Conservation (phyloP, 2,888 invertebrate species). For the Mesorhabditis spiculigera region DNA sequence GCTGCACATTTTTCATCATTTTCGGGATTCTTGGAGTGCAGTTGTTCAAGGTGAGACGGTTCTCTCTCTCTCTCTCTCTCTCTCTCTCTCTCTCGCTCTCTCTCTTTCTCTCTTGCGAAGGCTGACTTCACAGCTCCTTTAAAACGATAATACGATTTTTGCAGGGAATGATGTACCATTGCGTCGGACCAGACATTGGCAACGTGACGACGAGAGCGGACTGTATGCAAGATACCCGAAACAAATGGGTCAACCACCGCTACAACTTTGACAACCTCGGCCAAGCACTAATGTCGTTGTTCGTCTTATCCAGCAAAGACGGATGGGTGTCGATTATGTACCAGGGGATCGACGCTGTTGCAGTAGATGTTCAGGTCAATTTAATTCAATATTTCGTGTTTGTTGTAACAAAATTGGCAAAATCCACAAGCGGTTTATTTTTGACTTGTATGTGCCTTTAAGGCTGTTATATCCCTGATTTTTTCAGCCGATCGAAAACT, state of each 20-base stretch:
- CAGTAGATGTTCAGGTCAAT: slow-evolving; percentile 87
- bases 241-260: slow-evolving; percentile 87
- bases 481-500: slow-evolving; percentile 87
- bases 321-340: slow-evolving; percentile 99
- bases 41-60: slow-evolving; percentile 86
- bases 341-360: slow-evolving; percentile 95
- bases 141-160: slow-evolving; percentile 67
- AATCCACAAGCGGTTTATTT: not conserved
- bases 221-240: slow-evolving; percentile 55
- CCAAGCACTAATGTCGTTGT: slow-evolving; percentile 95
- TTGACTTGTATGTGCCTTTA: not conserved
- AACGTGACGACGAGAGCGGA: slow-evolving; percentile 78
- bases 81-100: not conserved
- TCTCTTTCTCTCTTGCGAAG: slow-evolving; percentile 69
- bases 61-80: not conserved
- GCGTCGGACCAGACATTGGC: slow-evolving; percentile 78
- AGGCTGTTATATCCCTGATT: not conserved
- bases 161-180: slow-evolving; percentile 94
- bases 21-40: slow-evolving; percentile 98
- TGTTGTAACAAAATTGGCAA: no score
- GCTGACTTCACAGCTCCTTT: slow-evolving; percentile 68
- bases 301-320: slow-evolving; percentile 94
- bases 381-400: no score
- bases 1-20: slow-evolving; percentile 99
- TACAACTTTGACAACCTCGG: slow-evolving; percentile 99